Evolutionary conservation across 92 coral and sea anemone genomes (phyloP).

Genomic region (Heliopora coerulea): DNA sequence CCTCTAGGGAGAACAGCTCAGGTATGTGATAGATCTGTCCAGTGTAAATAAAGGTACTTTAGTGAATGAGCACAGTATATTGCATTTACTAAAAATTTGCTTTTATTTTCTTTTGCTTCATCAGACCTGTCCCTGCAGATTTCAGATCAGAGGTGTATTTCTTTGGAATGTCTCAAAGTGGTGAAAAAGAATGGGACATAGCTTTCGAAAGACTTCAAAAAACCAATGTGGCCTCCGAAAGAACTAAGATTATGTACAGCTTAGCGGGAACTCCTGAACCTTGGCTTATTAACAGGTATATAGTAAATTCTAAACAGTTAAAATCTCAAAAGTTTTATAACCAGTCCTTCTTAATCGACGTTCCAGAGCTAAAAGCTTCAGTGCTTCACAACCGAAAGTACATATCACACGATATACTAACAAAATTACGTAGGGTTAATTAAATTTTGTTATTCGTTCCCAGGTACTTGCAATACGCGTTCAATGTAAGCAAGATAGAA

Average conservation of each 20-base stretch:
- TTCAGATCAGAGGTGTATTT: constrained; percentile 58
- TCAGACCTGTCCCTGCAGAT: constrained; percentile 42
- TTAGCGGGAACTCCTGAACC: constrained; percentile 69
- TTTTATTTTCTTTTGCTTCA: not conserved
- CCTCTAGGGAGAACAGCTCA: too few species aligned
- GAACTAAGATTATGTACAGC: constrained; percentile 55
- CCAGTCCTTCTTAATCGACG: too few species aligned
- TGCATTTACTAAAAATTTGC: too few species aligned
- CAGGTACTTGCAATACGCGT: constrained; percentile 75
- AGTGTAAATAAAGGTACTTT: too few species aligned
- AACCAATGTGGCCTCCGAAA: constrained; percentile 64
- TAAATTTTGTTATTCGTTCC: not conserved
- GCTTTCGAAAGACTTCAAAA: constrained; percentile 59
- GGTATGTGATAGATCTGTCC: too few species aligned
- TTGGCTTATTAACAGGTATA: constrained; percentile 76
- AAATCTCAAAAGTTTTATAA: too few species aligned
- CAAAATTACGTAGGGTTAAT: too few species aligned
- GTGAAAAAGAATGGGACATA: constrained; percentile 73
- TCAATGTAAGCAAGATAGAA: constrained; percentile 73
- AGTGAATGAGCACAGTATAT: too few species aligned
- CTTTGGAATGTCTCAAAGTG: constrained; percentile 68
- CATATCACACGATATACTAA: too few species aligned
- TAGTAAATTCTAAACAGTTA: too few species aligned
- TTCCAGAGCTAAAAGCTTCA: too few species aligned
- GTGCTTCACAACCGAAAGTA: too few species aligned